Percentiles rank a stretch among this genome's conserved stretches.
Conservation (phyloP, 2,888 invertebrate species). For the Hecatera dysodea region DNA sequence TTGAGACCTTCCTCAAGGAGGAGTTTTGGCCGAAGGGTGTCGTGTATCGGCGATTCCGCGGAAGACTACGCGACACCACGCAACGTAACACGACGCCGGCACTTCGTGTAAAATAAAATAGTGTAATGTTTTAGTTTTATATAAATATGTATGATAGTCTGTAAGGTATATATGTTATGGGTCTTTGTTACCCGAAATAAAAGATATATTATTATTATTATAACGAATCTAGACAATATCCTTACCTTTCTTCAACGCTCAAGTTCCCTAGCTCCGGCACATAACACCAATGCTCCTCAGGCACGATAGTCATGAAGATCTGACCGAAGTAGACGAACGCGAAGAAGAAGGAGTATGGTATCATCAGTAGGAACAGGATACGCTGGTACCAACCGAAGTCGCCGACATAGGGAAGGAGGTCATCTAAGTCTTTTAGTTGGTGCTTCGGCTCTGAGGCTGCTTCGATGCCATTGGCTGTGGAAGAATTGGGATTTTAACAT, state of each 20-base stretch:
- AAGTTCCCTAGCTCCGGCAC: slow-evolving; percentile 78
- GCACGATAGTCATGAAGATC: slow-evolving; percentile 87
- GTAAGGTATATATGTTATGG: no score
- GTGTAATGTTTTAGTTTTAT: no score
- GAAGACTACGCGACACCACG: no score
- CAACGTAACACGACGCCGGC: no score
- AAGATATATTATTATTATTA: no score
- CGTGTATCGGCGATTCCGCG: no score
- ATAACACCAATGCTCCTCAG: slow-evolving; percentile 84
- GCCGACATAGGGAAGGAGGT: slow-evolving; percentile 83
- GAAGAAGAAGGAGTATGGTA: slow-evolving; percentile 87
- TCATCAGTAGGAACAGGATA: slow-evolving; percentile 85
- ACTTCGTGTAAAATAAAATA: no score
- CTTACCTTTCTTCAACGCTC: slow-evolving; percentile 79
- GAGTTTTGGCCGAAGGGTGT: no score
- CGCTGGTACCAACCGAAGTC: slow-evolving; percentile 88
- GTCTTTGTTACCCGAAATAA: no score
- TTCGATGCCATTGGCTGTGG: slow-evolving; percentile 67
- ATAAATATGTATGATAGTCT: no score
- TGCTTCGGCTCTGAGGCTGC: slow-evolving; percentile 27
- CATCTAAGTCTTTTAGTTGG: slow-evolving; percentile 82
- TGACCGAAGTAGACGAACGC: slow-evolving; percentile 88
- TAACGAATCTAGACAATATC: neutral
- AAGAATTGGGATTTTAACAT: neutral
- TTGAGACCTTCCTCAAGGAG: no score